phyloP scores from a whole-genome alignment of 2,888 invertebrate genomes.

The Stenoptilia bipunctidactyla region DNA sequence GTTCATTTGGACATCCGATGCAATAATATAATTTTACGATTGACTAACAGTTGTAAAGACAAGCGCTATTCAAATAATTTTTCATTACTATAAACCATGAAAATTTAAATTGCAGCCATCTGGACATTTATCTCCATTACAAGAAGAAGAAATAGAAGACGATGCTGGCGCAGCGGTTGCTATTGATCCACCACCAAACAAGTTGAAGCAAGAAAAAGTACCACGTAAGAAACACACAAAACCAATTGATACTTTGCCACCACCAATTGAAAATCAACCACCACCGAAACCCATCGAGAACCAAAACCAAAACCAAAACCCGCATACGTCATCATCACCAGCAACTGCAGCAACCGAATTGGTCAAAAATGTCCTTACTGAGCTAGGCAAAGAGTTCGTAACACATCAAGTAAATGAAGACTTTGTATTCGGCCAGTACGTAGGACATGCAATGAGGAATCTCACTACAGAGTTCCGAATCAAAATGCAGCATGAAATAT shows the following conservation, averaged over 20 bases:
- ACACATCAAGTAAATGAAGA: slow-evolving; percentile 47
- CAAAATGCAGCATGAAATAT: slow-evolving; percentile 49
- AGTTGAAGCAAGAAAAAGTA: slow-evolving; percentile 42
- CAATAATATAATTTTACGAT: too few species aligned
- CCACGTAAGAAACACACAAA: slow-evolving; percentile 6
- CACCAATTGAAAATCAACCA: neutral
- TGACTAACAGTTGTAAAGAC: too few species aligned
- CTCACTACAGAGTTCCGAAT: slow-evolving; percentile 34
- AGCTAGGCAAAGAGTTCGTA: slow-evolving; percentile 45
- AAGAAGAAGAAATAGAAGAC: slow-evolving; percentile 56
- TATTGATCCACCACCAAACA: slow-evolving; percentile 46
- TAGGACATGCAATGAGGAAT: slow-evolving; percentile 48
- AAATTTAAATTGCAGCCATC: too few species aligned
- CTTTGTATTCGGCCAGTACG: slow-evolving; percentile 58
- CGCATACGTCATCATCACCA: too few species aligned
- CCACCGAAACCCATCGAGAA: slow-evolving; percentile 9
- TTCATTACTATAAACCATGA: too few species aligned
- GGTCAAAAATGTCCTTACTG: slow-evolving; percentile 38
- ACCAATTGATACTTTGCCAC: neutral
- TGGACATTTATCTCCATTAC: slow-evolving; percentile 46
- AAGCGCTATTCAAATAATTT: too few species aligned
- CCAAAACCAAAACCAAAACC: slow-evolving; percentile 5
- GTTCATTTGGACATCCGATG: too few species aligned
- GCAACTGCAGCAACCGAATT: slow-evolving; percentile 23
- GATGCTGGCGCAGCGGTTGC: slow-evolving; percentile 58